Evolutionary conservation across 1,140 invertebrate genomes (phyloP).

Genomic region (Danaus melanippus): DNA sequence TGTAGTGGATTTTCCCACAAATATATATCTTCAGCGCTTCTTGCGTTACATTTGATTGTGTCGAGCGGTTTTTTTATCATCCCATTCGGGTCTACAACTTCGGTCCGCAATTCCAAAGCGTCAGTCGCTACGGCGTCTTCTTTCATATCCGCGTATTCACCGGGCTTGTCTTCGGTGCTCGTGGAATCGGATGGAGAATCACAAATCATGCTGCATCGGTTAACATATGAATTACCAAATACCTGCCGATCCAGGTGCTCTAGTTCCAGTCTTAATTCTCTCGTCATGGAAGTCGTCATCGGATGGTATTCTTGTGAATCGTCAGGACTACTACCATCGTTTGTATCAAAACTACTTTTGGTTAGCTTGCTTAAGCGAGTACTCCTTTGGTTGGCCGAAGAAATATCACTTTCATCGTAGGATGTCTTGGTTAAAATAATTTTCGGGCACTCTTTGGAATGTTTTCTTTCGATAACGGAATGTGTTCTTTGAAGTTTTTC

Average conservation of each 20-base stretch:
- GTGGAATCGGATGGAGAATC: constrained; percentile 61
- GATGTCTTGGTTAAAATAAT: constrained; percentile 53
- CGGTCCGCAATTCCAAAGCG: constrained; percentile 31
- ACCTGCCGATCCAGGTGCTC: constrained; percentile 87
- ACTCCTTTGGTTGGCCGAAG: constrained; percentile 36
- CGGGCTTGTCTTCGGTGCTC: constrained; percentile 58
- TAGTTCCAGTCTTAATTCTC: constrained; percentile 84
- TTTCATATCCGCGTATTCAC: constrained; percentile 44
- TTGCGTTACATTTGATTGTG: constrained; percentile 53
- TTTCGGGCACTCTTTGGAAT: constrained; percentile 44
- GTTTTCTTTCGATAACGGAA: constrained; percentile 39
- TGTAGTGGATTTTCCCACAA: constrained; percentile 84
- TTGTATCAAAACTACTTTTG: constrained; percentile 44
- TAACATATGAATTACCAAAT: constrained; percentile 73
- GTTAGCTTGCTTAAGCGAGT: constrained; percentile 23
- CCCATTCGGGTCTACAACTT: constrained; percentile 34
- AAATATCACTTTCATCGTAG: constrained; percentile 50
- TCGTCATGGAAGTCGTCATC: constrained; percentile 88
- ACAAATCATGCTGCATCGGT: constrained; percentile 47
- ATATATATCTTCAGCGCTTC: constrained; percentile 77
- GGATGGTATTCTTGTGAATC: constrained; percentile 87
- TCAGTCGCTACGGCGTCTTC: constrained; percentile 20
- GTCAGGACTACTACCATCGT: constrained; percentile 81
- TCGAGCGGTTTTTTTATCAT: constrained; percentile 53
- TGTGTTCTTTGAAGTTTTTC: constrained; percentile 50